These are phyloP conservation scores for Pseudotriccus pelzelni DNA, from an alignment of 2,797 vertebrate species.

Conservation along the genomic window DNA sequence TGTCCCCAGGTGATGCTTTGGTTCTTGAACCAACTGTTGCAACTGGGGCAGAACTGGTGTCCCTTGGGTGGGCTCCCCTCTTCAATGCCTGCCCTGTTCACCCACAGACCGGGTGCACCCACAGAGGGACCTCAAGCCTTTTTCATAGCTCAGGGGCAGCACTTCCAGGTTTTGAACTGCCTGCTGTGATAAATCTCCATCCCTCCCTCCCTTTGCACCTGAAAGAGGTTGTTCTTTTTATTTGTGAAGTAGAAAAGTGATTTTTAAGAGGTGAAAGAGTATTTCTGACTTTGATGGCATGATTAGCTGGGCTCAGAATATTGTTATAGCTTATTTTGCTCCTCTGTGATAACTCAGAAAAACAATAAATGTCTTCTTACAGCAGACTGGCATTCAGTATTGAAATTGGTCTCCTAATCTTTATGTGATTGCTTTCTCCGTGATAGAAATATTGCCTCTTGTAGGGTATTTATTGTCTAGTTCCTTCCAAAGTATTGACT, in stretches of 20 bases:
- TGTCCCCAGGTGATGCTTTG: not conserved
- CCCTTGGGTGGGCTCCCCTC: not conserved
- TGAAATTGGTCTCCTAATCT: constrained; percentile 82
- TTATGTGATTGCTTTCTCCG: constrained; percentile 79
- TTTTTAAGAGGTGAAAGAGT: constrained; percentile 28
- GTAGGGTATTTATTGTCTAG: constrained; percentile 79
- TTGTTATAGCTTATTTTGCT: constrained; percentile 19
- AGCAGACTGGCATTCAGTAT: constrained; percentile 67
- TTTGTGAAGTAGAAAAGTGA: not conserved
- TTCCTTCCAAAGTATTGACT: constrained; percentile 84
- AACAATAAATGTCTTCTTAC: constrained; percentile 70
- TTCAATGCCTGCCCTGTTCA: accelerated
- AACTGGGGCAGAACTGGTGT: not conserved
- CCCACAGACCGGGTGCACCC: too few relatives aligned
- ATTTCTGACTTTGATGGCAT: constrained; percentile 10
- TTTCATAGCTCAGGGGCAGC: accelerated
- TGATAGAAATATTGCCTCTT: constrained; percentile 81
- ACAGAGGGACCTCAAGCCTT: accelerated
- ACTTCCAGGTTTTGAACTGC: not conserved
- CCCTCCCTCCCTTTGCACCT: not conserved
- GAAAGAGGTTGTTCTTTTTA: not conserved
- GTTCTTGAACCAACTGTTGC: accelerated
- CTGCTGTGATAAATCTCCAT: not conserved
- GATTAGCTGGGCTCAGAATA: constrained; percentile 41
- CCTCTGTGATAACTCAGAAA: constrained; percentile 66